These are phyloP conservation scores for Polydrusus cervinus DNA, from an alignment of 2,888 invertebrate genomes.

Conservation along the genomic window DNA sequence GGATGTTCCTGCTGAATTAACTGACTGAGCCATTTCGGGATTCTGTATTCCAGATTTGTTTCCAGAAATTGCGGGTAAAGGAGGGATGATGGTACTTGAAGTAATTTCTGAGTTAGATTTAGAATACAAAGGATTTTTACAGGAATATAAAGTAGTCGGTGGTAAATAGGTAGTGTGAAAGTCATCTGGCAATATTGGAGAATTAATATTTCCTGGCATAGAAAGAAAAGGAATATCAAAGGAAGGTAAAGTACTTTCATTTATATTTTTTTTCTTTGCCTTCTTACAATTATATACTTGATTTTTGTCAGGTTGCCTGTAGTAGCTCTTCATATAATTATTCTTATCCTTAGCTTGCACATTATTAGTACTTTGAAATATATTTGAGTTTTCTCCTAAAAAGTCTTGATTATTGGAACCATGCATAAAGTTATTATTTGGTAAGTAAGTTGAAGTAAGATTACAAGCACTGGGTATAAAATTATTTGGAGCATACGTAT, in stretches of 20 bases:
- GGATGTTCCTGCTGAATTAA: constrained; percentile 71
- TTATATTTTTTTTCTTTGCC: constrained; percentile 61
- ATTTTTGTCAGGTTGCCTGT: constrained; percentile 48
- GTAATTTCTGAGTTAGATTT: constrained; percentile 64
- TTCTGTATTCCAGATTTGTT: constrained; percentile 61
- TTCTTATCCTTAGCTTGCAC: constrained; percentile 54
- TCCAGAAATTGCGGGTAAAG: constrained; percentile 34
- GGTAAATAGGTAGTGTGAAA: constrained; percentile 68
- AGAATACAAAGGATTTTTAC: constrained; percentile 68
- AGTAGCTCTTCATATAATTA: constrained; percentile 51
- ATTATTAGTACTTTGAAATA: constrained; percentile 54
- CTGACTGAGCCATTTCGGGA: constrained; percentile 66
- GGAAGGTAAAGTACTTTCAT: constrained; percentile 60
- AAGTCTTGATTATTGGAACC: constrained; percentile 62
- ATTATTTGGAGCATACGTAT: constrained; percentile 62
- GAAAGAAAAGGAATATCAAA: constrained; percentile 69
- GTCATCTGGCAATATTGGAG: constrained; percentile 70
- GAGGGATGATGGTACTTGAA: constrained; percentile 60
- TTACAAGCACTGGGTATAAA: constrained; percentile 64
- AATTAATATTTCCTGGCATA: constrained; percentile 68
- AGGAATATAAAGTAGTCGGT: constrained; percentile 67
- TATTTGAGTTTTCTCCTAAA: constrained; percentile 55
- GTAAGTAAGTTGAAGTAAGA: constrained; percentile 64
- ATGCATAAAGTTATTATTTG: constrained; percentile 64
- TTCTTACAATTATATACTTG: constrained; percentile 59